Base-by-base conservation (phyloP, 1,140 invertebrate species). In the Limonius californicus region DNA sequence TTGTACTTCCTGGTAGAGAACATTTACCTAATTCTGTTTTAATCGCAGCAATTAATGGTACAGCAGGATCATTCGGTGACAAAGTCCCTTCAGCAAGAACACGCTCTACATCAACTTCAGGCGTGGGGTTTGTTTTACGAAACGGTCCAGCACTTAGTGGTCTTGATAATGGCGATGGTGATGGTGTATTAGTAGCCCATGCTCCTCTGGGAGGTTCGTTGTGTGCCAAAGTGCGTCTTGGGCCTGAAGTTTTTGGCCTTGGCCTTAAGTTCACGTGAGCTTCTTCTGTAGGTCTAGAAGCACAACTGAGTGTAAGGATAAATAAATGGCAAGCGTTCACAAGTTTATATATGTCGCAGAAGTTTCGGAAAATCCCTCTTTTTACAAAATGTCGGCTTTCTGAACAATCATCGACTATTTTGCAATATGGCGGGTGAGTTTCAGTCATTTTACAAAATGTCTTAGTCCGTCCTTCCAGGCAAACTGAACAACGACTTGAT, bases 11-110 rank as follows among this genome's bases (percentile, higher is more conserved):
- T 23, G 73, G 72, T 32, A 74, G 55, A 1, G 76, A 74, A 59
- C 79, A 82, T 64, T 80, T 82, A 57, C 79, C 77, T 1, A 87
- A 77, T 74, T 87, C 85, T 45, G 80, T 78, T 69, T 84, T 85
- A 61, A 87, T 86, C 35, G 83, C 83, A 30, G 79, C 76, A 57
- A 87, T 87, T 4, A 87, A 73, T 11, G 85, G 83, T n/a, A 85
- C 79, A 0, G 84, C 85, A 0, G 85, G 83, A 73, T 86, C 85
- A 15, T 78, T 79, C 1, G 77, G 74, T 18, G 74, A 64, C 21
- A 85, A 76, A 35, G 72, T 74, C 55, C 77, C 73, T 60, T 85
- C 81, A 2, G 77, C 69, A 19, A 82, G 69, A 19, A 83, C 74
- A 21, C 79, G 77, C 8, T 73, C 78, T 0, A 79, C 75, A 60